Evolutionary conservation across 2,797 vertebrate species (phyloP).

Genomic region (Danio albolineatus): DNA sequence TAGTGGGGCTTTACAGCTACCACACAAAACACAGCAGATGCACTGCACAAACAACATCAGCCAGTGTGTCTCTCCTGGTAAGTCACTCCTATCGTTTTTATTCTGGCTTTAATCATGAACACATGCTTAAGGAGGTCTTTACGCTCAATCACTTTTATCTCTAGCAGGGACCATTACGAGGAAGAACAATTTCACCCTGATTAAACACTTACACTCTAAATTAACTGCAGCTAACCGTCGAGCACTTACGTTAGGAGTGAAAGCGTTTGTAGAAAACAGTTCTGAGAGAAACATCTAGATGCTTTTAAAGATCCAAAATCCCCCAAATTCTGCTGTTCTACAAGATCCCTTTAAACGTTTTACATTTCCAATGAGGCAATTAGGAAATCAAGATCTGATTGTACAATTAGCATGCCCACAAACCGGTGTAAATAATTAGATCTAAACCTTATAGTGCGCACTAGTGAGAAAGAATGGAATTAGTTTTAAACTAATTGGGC

Average conservation of each 20-base stretch:
- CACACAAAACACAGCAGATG: background rate
- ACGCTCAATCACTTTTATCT: slow-evolving; percentile 60
- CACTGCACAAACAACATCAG: slow-evolving; percentile 14
- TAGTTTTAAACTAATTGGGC: slow-evolving; percentile 28
- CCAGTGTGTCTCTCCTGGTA: slow-evolving; percentile 25
- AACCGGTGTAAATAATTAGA: slow-evolving; percentile 39
- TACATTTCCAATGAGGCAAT: slow-evolving; percentile 41
- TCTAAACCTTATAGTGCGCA: slow-evolving; percentile 28
- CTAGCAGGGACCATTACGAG: slow-evolving; percentile 53
- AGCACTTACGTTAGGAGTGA: slow-evolving; percentile 13
- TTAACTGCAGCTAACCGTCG: slow-evolving; percentile 47
- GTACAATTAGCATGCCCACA: slow-evolving; percentile 34
- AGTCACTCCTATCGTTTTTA: slow-evolving; percentile 29
- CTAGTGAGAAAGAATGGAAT: slow-evolving; percentile 30
- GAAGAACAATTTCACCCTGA: slow-evolving; percentile 58
- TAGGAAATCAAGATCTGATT: slow-evolving; percentile 33
- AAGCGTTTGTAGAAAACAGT: slow-evolving; percentile 2
- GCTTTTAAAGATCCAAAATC: background rate
- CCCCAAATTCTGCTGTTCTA: slow-evolving; percentile 1
- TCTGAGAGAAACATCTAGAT: slow-evolving; percentile 2
- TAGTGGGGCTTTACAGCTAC: background rate
- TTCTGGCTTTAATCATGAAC: slow-evolving; percentile 40
- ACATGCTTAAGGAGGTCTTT: slow-evolving; percentile 48
- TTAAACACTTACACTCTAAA: slow-evolving; percentile 52
- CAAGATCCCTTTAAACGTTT: slow-evolving; percentile 19